A percentile compares a stretch with the other conserved stretches of the same genome.
These are phyloP conservation scores for Merops nubicus DNA, from an alignment of 2,113 vertebrate genomes.

Conservation along the genomic window DNA sequence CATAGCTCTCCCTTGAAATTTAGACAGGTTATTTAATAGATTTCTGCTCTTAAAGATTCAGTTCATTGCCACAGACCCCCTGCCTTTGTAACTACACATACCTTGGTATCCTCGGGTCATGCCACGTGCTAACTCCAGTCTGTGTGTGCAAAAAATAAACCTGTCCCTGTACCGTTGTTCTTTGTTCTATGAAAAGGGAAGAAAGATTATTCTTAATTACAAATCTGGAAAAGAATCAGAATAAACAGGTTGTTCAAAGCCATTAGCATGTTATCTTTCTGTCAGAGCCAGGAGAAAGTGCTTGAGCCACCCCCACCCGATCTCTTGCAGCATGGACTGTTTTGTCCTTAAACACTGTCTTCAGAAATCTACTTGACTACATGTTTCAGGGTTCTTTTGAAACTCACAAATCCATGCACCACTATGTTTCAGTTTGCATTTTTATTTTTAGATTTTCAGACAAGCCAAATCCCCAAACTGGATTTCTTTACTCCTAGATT, in stretches of 20 bases:
- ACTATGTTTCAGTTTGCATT: neutral
- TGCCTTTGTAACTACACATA: conserved; percentile 7
- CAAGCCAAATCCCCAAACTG: neutral
- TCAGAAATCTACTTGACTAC: neutral
- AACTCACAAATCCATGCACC: neutral
- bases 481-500: conserved; percentile 11
- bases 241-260: neutral
- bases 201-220: neutral
- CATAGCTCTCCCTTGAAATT: neutral
- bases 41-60: neutral
- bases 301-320: neutral
- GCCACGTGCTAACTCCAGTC: conserved; percentile 97
- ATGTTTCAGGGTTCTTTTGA: neutral
- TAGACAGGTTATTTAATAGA: neutral
- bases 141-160: conserved; percentile 98
- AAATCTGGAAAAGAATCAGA: neutral
- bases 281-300: neutral
- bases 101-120: conserved; percentile 96
- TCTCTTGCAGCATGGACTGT: neutral
- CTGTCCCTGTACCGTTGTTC: conserved; percentile 95
- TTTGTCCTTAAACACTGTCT: neutral
- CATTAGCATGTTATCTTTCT: neutral
- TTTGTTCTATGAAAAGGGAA: conserved; percentile 78
- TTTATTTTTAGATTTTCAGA: conserved; percentile 21
- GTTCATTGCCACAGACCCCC: neutral